Conservation (phyloP, 2,113 vertebrate species). For the Pterocles burchelli region DNA sequence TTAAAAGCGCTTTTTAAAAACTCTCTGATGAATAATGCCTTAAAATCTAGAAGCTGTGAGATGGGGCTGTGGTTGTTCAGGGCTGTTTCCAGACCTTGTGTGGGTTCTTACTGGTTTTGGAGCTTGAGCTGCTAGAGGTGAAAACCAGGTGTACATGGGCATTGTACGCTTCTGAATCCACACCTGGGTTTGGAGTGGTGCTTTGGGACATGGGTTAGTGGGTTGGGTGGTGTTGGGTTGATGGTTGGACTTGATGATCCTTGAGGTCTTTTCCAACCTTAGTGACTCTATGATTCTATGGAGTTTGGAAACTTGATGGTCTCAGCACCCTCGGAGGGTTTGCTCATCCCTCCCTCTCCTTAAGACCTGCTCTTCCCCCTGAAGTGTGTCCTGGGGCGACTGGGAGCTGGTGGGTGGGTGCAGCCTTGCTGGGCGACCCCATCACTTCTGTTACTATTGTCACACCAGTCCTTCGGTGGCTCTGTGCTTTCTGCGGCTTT, state of each 20-base stretch:
- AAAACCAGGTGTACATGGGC: no score
- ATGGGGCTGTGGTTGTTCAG: not conserved
- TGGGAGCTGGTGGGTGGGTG: not conserved
- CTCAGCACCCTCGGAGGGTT: not conserved
- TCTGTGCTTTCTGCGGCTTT: not conserved
- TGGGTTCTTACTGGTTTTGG: not conserved
- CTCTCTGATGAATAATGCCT: not conserved
- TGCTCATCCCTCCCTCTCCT: not conserved
- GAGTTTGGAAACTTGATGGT: not conserved
- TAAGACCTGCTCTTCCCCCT: not conserved
- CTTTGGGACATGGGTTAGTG: no score
- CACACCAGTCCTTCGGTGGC: not conserved
- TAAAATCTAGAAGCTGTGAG: not conserved
- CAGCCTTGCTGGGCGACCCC: not conserved
- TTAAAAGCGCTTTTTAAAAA: not conserved
- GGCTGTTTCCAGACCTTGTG: not conserved
- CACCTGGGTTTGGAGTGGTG: not conserved
- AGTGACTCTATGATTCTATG: no score
- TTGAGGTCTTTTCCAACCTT: no score
- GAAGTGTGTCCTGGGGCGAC: not conserved
- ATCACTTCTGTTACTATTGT: rapidly evolving
- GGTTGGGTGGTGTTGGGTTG: no score
- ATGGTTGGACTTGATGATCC: no score
- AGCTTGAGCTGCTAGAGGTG: not conserved
- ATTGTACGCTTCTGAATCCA: no score